Percentiles rank a stretch among this genome's conserved stretches.
Conservation (phyloP, 2,888 invertebrate genomes). For the Hypolimnas misippus region DNA sequence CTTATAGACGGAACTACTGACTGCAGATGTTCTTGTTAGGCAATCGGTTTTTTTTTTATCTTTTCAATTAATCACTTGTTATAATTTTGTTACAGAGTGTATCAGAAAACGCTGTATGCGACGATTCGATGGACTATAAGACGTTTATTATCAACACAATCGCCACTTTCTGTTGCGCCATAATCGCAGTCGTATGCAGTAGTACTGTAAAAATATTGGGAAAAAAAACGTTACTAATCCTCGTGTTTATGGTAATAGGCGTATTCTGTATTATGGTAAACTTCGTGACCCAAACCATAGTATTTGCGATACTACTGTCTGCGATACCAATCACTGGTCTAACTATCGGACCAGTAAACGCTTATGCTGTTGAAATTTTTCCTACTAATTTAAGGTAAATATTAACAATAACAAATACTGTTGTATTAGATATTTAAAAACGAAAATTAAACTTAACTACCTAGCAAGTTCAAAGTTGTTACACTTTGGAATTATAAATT, state of each 20-base stretch:
- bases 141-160: constrained; percentile 68
- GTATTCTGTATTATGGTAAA: constrained; percentile 64
- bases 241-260: constrained; percentile 61
- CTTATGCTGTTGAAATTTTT: constrained; percentile 73
- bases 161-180: constrained; percentile 61
- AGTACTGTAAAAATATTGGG: constrained; percentile 67
- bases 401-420: not conserved
- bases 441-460: no score
- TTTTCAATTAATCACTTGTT: no score
- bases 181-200: constrained; percentile 63
- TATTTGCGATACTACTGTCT: constrained; percentile 69
- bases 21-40: no score
- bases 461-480: no score
- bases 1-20: no score
- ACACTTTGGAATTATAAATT: no score
- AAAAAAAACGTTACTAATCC: constrained; percentile 66
- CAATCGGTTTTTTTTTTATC: no score
- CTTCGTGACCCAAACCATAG: constrained; percentile 63
- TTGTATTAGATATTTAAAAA: not conserved
- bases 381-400: constrained; percentile 74
- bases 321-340: constrained; percentile 65
- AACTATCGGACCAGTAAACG: constrained; percentile 73
- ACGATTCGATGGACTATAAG: constrained; percentile 63
- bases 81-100: constrained; percentile 64
- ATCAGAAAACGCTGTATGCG: constrained; percentile 53